These are phyloP conservation scores for Xyrichtys novacula DNA, from an alignment of 2,797 vertebrate genomes.

Conservation along the genomic window DNA sequence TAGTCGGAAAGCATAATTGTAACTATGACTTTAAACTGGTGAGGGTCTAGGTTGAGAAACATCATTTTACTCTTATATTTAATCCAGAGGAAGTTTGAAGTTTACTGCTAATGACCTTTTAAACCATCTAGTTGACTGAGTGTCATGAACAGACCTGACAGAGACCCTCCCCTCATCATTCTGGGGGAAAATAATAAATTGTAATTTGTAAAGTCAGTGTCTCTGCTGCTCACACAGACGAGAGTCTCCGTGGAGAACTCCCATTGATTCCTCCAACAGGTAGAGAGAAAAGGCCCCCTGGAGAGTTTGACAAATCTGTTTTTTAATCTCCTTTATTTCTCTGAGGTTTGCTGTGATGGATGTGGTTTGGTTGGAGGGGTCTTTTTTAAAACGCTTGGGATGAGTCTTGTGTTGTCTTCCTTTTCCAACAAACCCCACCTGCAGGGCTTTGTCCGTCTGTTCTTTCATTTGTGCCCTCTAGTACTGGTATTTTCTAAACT, in stretches of 20 bases:
- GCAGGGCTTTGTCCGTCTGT: conserved; percentile 16
- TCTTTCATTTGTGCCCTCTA: conserved; percentile 7
- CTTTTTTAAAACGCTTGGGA: conserved; percentile 29
- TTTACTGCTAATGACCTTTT: not conserved
- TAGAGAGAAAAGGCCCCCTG: conserved; percentile 84
- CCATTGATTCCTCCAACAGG: conserved; percentile 92
- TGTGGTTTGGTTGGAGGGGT: conserved; percentile 21
- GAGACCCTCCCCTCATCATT: not conserved
- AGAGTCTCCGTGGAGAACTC: conserved; percentile 93
- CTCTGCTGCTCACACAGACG: conserved; percentile 90
- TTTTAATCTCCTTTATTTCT: conserved; percentile 32
- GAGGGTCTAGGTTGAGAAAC: not conserved
- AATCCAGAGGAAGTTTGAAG: not conserved
- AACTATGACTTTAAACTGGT: too few relatives aligned
- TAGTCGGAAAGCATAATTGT: too few relatives aligned
- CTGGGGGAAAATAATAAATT: conserved; percentile 7
- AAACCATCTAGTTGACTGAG: not conserved
- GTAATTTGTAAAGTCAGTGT: conserved; percentile 83
- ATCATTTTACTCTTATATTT: not conserved
- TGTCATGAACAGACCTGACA: not conserved
- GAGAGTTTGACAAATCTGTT: conserved; percentile 55
- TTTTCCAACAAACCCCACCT: conserved; percentile 14
- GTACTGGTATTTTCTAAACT: conserved; percentile 14
- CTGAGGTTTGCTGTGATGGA: conserved; percentile 66
- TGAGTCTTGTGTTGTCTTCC: conserved; percentile 51